Conservation (phyloP, 2,113 vertebrate species). For the Spea bombifrons region DNA sequence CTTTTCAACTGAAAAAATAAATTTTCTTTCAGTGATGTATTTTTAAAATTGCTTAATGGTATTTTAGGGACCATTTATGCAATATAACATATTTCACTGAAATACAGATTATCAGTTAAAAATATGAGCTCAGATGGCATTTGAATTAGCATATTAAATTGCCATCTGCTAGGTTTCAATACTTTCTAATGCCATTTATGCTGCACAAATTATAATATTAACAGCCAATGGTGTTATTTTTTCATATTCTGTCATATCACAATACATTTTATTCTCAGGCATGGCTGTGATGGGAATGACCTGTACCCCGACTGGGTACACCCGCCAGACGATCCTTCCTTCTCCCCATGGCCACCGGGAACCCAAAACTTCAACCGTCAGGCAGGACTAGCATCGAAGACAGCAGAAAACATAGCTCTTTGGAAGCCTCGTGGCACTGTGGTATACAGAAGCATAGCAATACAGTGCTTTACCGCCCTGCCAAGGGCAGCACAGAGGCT, state of each 20-base stretch:
- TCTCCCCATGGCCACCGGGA: no score
- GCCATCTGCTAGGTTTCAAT: conserved; percentile 34
- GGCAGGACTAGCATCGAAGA: no score
- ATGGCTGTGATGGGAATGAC: not conserved
- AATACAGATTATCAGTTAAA: conserved; percentile 38
- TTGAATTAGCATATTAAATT: conserved; percentile 45
- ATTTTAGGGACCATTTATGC: conserved; percentile 28
- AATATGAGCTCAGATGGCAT: conserved; percentile 32
- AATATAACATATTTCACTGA: conserved; percentile 27
- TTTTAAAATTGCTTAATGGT: not conserved
- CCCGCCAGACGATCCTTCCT: no score
- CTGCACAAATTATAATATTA: conserved; percentile 9
- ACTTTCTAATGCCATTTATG: conserved; percentile 25
- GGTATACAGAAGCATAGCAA: no score
- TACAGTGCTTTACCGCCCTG: no score
- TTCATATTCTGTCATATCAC: not conserved
- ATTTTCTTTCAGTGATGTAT: no score
- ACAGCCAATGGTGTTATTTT: not conserved
- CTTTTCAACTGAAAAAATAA: no score
- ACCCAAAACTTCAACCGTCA: no score
- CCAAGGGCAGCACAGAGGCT: no score
- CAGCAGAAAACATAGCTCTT: no score
- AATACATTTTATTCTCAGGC: not conserved
- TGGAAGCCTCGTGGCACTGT: no score
- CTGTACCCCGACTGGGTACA: no score